Conservation (phyloP, 2,888 invertebrate genomes). For the Uropetala carovei region DNA sequence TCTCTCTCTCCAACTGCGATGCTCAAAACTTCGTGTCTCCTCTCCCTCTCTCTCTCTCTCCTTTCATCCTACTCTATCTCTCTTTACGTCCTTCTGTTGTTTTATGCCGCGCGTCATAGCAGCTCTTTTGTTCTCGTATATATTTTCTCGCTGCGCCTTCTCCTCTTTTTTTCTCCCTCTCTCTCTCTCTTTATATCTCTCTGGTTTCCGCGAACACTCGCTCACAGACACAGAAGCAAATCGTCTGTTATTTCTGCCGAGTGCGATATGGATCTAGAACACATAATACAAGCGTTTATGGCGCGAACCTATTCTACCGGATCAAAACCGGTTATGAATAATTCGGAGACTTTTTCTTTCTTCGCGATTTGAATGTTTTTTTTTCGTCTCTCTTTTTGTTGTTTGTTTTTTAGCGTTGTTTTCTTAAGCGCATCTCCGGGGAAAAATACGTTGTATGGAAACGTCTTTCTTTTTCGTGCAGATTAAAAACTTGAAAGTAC, state of each 20-base stretch:
- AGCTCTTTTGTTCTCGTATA: conserved; percentile 1
- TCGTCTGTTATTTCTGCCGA: background rate
- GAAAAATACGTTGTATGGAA: background rate
- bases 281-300: background rate
- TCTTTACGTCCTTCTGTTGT: background rate
- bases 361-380: background rate
- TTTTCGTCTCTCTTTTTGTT: background rate
- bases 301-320: background rate
- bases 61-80: background rate
- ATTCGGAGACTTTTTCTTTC: background rate
- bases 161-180: background rate
- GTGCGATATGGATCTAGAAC: background rate
- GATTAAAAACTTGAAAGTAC: too few species aligned
- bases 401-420: background rate
- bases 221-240: background rate
- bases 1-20: too few species aligned
- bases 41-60: background rate
- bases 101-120: background rate
- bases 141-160: background rate
- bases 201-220: too few species aligned
- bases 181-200: background rate
- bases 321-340: conserved; percentile 1
- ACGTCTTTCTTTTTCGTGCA: background rate
- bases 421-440: background rate
- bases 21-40: too few species aligned